Evolutionary conservation across 2,113 vertebrate species (phyloP).

Genomic region (Pelecanoides urinatrix): DNA sequence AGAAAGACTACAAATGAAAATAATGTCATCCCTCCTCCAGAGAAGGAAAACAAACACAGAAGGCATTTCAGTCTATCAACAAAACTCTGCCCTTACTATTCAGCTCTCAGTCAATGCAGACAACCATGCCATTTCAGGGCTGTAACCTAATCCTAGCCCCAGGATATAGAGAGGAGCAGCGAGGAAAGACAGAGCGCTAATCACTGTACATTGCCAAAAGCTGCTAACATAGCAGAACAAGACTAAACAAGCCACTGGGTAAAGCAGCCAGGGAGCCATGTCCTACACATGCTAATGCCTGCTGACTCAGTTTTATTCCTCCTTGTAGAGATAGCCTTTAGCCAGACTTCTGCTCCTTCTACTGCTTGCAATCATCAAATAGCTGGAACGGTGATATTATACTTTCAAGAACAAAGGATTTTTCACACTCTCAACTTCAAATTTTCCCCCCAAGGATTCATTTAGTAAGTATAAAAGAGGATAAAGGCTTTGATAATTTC

Average conservation of each 20-base stretch:
- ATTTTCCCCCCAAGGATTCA: background rate
- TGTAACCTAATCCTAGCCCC: background rate
- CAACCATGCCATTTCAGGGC: background rate
- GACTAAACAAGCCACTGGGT: conserved; percentile 22
- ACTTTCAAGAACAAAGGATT: background rate
- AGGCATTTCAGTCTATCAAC: conserved; percentile 40
- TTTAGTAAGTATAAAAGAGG: background rate
- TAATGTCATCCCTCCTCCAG: background rate
- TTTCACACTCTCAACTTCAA: background rate
- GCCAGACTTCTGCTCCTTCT: background rate
- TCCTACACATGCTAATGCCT: background rate
- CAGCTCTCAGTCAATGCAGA: background rate
- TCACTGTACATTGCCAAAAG: background rate
- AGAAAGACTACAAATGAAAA: background rate
- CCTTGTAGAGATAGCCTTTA: background rate
- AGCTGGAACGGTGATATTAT: background rate
- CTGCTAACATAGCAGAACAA: conserved; percentile 10
- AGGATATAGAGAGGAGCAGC: background rate
- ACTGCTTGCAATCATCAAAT: background rate
- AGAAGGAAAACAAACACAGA: conserved; percentile 31
- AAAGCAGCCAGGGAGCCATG: background rate
- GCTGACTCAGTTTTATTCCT: background rate
- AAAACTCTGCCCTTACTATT: conserved; percentile 19
- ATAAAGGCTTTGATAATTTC: background rate
- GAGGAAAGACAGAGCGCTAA: conserved; percentile 15